Evolutionary conservation across 2,888 invertebrate species (phyloP).

Genomic region (Thumatha senex): DNA sequence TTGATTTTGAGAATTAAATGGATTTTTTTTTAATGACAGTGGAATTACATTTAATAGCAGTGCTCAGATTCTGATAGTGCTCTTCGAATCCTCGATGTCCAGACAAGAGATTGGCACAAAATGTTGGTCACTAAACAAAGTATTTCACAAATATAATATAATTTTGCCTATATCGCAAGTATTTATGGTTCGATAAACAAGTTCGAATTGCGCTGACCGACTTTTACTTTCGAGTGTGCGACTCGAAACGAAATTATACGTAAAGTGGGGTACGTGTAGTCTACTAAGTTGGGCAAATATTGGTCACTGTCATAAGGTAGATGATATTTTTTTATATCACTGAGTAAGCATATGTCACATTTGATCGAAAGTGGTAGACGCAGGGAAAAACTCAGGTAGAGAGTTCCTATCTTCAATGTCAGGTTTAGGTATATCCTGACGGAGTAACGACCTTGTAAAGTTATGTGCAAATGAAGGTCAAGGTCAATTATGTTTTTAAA

Average conservation of each 20-base stretch:
- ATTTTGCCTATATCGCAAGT: constrained; percentile 5
- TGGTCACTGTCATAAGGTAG: neutral
- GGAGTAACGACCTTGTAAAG: neutral
- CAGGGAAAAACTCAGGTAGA: too few relatives aligned
- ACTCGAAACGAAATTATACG: neutral
- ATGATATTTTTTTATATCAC: too few relatives aligned
- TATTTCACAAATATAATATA: neutral
- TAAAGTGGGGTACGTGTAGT: neutral
- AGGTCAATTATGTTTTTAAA: neutral
- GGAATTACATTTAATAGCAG: too few relatives aligned
- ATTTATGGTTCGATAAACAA: constrained; percentile 27
- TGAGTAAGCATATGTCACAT: too few relatives aligned
- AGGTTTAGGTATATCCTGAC: too few relatives aligned
- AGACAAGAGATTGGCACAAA: neutral
- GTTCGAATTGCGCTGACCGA: constrained; percentile 17
- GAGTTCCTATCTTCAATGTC: too few relatives aligned
- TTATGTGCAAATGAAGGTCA: neutral
- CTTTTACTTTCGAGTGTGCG: constrained; percentile 32
- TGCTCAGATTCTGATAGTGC: too few relatives aligned
- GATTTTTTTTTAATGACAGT: too few relatives aligned
- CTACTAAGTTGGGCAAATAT: neutral
- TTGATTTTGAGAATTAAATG: too few relatives aligned
- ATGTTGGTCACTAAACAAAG: neutral
- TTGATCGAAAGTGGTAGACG: too few relatives aligned
- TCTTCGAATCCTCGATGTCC: too few relatives aligned